Base-by-base conservation (phyloP, 2,888 invertebrate species). In the Sialis fuliginosa region DNA sequence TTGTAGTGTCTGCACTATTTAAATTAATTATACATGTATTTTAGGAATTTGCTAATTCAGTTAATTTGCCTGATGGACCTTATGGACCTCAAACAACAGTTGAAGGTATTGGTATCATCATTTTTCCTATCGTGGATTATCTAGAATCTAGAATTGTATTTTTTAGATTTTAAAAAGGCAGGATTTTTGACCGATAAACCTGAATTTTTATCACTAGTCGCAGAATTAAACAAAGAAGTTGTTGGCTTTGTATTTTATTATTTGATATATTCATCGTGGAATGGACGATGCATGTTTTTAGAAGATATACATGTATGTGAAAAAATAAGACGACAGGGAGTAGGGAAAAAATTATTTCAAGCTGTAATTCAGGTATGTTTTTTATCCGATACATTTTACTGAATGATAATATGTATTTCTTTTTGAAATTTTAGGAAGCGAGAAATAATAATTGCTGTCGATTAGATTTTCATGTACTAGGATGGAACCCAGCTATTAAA, bases 231-330 rank as follows among this genome's bases (percentile, higher is more conserved):
- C 48, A 54, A 63, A 48, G 55, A 63, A 50, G 54, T 80, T 34
- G 68, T 84, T 42, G 92, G 89, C 0, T 90, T 83, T 61, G 77
- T 84, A 0, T 60, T 93, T n/a, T 92, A 80, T 64, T 91, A 80
- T 64, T 78, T 75, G 49, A 75, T 75, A 1, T 93, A 90, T 64
- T 89, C 90, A 3, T 88, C 91, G 0, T 91, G 89, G 86, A 67
- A 77, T 54, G 92, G 93, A 1, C 77, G 75, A 57, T 68, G 77
- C 1, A 69, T 88, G 56, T 82, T 83, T 66, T 68, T 95, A 48
- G 92, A 95, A 64, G 93, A 93, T 62, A 60, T 95, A 32, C 91
- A 85, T 61, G 81, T 93, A 4, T 72, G 76, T 10, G 71, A 74
- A 1, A 61, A 65, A 1, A 73, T 74, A 59, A 70, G 91, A 22